Conservation (phyloP, 1,140 invertebrate species). For the Stenopsyche tienmushanensis region DNA sequence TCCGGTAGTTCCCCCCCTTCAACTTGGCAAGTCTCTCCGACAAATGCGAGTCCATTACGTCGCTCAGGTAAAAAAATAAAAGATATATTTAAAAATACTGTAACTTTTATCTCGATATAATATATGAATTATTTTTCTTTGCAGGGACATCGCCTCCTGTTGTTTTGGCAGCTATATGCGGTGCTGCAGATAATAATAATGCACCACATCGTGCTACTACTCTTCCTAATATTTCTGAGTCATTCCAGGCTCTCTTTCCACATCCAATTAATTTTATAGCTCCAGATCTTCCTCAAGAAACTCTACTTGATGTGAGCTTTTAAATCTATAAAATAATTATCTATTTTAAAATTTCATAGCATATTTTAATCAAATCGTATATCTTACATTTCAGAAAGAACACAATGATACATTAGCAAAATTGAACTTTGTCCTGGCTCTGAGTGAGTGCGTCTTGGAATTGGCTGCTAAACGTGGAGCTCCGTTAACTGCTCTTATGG, state of each 20-base stretch:
- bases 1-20: conserved; percentile 72
- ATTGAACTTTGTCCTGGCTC: conserved; percentile 86
- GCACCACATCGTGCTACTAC: conserved; percentile 69
- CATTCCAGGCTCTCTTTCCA: conserved; percentile 50
- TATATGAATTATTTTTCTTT: conserved; percentile 16
- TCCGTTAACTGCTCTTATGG: conserved; percentile 64
- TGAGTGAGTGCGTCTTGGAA: conserved; percentile 89
- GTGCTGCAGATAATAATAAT: conserved; percentile 59
- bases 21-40: conserved; percentile 76
- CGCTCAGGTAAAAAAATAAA: conserved; percentile 59
- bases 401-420: conserved; percentile 94
- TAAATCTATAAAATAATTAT: conserved; percentile 9
- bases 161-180: conserved; percentile 56
- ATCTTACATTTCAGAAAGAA: conserved; percentile 59
- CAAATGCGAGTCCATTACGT: conserved; percentile 67
- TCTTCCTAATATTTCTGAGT: conserved; percentile 56
- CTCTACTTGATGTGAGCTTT: conserved; percentile 76
- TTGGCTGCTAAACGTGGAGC: conserved; percentile 75
- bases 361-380: not conserved
- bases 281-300: conserved; percentile 93
- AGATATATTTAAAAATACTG: not conserved
- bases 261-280: conserved; percentile 74
- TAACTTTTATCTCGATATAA: too few relatives aligned
- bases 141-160: conserved; percentile 72
- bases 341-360: too few relatives aligned